Evolutionary conservation across 2,113 vertebrate genomes (phyloP).

Genomic region (Calyptomena viridis): DNA sequence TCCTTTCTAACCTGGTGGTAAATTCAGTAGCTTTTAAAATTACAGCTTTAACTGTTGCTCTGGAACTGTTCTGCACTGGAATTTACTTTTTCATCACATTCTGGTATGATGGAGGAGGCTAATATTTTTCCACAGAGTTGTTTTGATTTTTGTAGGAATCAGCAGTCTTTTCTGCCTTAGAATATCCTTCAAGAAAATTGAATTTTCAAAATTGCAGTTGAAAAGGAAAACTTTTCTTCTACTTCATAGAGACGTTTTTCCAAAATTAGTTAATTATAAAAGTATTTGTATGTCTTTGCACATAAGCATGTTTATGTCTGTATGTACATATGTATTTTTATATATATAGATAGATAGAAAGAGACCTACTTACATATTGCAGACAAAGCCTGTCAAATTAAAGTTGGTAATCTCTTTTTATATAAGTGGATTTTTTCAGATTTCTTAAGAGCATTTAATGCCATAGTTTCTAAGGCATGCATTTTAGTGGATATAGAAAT

Average conservation of each 20-base stretch:
- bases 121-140: background rate
- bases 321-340: background rate
- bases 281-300: background rate
- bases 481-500: background rate
- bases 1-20: background rate
- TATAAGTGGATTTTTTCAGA: background rate
- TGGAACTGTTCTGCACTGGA: background rate
- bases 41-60: constrained; percentile 15
- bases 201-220: background rate
- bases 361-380: background rate
- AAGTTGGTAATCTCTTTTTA: background rate
- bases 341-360: background rate
- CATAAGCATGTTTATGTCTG: background rate
- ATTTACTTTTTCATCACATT: background rate
- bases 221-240: background rate
- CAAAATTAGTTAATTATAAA: background rate
- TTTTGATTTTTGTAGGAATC: background rate
- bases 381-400: background rate
- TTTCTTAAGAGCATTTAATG: background rate
- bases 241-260: background rate
- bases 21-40: constrained; percentile 30
- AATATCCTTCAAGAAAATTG: background rate
- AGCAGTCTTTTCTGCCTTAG: background rate
- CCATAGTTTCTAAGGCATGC: background rate
- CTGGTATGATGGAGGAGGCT: background rate